Conservation (phyloP, 1,140 invertebrate genomes). For the Cydia fagiglandana region DNA sequence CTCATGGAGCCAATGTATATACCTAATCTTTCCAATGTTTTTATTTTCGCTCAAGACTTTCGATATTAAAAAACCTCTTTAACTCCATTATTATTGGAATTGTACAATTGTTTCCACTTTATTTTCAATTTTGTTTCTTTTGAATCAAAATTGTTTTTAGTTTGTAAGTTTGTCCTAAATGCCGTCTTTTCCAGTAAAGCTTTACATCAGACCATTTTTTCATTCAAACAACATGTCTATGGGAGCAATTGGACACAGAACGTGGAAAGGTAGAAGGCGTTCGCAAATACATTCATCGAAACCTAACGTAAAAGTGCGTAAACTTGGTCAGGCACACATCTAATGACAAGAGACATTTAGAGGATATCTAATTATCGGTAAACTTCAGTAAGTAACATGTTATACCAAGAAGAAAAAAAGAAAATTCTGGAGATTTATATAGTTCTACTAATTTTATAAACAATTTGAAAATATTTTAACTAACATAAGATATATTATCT, state of each 20-base stretch:
- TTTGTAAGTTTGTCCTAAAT: conserved; percentile 14
- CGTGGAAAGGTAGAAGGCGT: not conserved
- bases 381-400: conserved; percentile 18
- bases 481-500: not conserved
- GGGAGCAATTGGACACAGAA: not conserved
- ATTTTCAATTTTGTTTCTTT: conserved; percentile 15
- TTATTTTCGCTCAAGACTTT: not conserved
- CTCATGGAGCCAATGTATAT: too few relatives aligned
- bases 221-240: not conserved
- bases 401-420: not conserved
- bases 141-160: conserved; percentile 29
- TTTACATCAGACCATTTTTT: not conserved
- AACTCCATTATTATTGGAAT: not conserved
- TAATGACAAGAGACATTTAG: not conserved
- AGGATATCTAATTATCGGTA: conserved; percentile 22
- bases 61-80: not conserved
- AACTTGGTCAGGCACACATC: conserved; percentile 5
- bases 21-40: not conserved
- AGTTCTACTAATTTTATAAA: not conserved
- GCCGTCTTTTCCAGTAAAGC: conserved; percentile 15
- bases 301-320: not conserved
- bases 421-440: too few relatives aligned
- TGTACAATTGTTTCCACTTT: not conserved
- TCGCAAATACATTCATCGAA: not conserved
- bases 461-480: not conserved